These are phyloP conservation scores for Drosophila sp. DNA, from an alignment of 1,140 invertebrate genomes.

Conservation along the genomic window DNA sequence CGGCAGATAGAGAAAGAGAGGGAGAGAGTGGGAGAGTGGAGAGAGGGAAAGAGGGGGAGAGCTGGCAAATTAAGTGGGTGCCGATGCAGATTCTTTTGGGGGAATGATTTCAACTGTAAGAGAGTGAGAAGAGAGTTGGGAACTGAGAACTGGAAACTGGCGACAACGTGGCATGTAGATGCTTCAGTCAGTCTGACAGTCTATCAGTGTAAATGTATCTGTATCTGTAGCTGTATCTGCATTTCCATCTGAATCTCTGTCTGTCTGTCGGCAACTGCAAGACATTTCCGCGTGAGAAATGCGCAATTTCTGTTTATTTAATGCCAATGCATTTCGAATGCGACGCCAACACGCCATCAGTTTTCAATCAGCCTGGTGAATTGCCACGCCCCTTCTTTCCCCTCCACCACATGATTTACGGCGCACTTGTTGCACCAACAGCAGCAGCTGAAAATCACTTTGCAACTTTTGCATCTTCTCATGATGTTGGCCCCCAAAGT, in stretches of 20 bases:
- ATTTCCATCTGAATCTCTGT: conserved; percentile 19
- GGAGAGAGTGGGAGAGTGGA: neutral
- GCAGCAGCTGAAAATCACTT: conserved; percentile 67
- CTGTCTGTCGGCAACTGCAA: conserved; percentile 38
- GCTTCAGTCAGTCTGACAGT: conserved; percentile 28
- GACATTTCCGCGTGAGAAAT: conserved; percentile 76
- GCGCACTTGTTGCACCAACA: conserved; percentile 70
- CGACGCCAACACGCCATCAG: conserved; percentile 69
- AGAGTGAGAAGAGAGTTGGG: neutral
- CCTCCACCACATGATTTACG: conserved; percentile 49
- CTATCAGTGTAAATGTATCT: conserved; percentile 29
- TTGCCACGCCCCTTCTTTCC: conserved; percentile 42
- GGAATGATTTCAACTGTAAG: conserved; percentile 21
- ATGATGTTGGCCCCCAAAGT: conserved; percentile 74
- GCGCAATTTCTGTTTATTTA: conserved; percentile 80
- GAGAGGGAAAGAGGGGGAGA: conserved; percentile 7
- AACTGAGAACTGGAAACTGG: conserved; percentile 15
- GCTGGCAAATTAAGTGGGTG: conserved; percentile 75
- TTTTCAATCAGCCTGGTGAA: conserved; percentile 72
- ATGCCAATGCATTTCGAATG: conserved; percentile 76
- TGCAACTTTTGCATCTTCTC: conserved; percentile 77
- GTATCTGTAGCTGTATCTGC: conserved; percentile 23
- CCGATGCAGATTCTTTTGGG: conserved; percentile 42
- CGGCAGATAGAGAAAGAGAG: conserved; percentile 23
- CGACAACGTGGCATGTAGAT: conserved; percentile 43